Base-by-base conservation (phyloP, 2,888 invertebrate genomes). In the Drosophila dives region DNA sequence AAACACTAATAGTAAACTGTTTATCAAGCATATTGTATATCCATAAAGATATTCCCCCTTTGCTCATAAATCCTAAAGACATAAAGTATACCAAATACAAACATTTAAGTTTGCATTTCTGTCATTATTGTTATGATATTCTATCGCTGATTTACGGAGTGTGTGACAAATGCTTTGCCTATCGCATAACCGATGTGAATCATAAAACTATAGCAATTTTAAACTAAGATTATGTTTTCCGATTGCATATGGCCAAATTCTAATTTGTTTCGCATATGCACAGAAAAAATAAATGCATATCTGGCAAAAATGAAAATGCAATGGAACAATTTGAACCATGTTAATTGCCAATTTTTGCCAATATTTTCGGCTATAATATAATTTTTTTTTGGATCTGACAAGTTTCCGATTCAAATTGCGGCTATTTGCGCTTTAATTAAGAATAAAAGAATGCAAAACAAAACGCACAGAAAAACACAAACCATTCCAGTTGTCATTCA, bases 401-500 rank as follows among this genome's bases (percentile, higher is more conserved):
- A 54, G 40, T 64, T 73, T 40, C 29, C 26, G 11, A 53, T 55
- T 79, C 17, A 51, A 15, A 36, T 23, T 36, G 12, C 12, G 26
- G 29, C 34, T 56, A 61, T 70, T 61, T 77, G 56, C 48, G 64
- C n/a, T 63, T 68, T 56, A 73, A 78, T 78, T 78, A 64, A 63
- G 63, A 42, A 17, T 17, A 33, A 58, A 69, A 62, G 50, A 66
- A 58, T 23, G 0, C 11, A 11, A 26, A 36, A 38, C 2, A 11
- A 38, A 55, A n/a, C 20, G 38, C 33, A 54, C 29, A 54, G 17
- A 23, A 55, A 26, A 53, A 23, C 23, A 36, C 5, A 65, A 56
- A 74, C 34, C 6, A 40, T 88, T 83, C 89, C 84, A 84, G 90
- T 89, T 84, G 84, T 89, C 84, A 70, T 89, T 83, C 90, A 90